Evolutionary conservation across 2,797 vertebrate species (phyloP), one percentile per base, ranked within the genome.

Genomic region (Thaleichthys pacificus): DNA sequence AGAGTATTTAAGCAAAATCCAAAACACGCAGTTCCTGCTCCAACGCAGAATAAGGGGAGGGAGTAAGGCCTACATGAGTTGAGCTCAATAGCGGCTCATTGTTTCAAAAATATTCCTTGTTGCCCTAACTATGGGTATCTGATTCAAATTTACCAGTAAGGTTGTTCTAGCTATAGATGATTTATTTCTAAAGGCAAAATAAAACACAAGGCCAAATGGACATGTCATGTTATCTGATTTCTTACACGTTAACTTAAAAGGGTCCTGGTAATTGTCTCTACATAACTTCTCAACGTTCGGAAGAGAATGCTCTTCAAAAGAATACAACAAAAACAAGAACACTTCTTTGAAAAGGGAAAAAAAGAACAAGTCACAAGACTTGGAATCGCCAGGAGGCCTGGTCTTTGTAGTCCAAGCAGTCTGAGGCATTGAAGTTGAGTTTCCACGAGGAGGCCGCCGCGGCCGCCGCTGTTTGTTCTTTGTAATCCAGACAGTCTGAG

Each of bases 321-420:
- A 77, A 74, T 63, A 76, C 81, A 8, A 47, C 42, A 14, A 47
- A 47, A 47, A 47, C 42, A 47, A 47, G 79, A 71, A 67, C 66
- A 77, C 64, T 66, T 66, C 22, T 15, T 49, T 1, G 49, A 51
- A 51, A 66, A 66, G 19, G 19, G 75, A 77, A 73, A 65, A 76
- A 22, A 15, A 22, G 32, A 56, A 70, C 66, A 73, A 73, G 85
- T 98, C 95, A 99, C 94, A 99, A 94, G 83, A 98, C 96, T 86
- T 98, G 97, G 92, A 98, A 99, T 73, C 96, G 94, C 97, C 97
- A 98, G 0, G 97, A 95, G 0, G 96, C 93, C 92, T 98, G 97
- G 90, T 99, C 97, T 88, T 99, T 98, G 93, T 99, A 99, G 95
- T 99, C 97, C 85, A 99, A 95, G 91, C 97, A 97, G 86, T 98